Evolutionary conservation across 92 coral and sea anemone genomes (phyloP).

Genomic region (Palythoa grandiflora): DNA sequence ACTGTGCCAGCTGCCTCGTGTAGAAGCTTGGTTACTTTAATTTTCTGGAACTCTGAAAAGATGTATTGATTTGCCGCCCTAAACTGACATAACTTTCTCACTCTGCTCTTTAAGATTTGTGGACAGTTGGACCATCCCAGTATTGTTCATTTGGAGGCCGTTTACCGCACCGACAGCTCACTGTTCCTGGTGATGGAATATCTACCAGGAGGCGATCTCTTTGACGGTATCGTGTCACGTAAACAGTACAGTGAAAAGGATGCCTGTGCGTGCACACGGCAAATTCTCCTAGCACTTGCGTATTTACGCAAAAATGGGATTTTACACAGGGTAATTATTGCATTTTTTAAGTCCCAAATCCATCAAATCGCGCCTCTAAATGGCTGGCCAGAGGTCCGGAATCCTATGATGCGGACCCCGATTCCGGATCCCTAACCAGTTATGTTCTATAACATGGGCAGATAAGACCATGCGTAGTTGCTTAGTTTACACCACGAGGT

Average conservation of each 20-base stretch:
- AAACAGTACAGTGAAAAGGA: slow-evolving; percentile 92
- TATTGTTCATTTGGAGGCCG: slow-evolving; percentile 84
- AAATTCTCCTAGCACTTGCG: slow-evolving; percentile 80
- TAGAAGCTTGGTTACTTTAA: too few species aligned
- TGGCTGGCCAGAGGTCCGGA: too few species aligned
- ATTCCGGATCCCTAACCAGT: too few species aligned
- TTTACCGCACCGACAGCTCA: slow-evolving; percentile 71
- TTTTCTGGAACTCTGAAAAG: too few species aligned
- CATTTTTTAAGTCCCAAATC: neutral
- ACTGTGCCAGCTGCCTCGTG: too few species aligned
- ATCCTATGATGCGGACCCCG: too few species aligned
- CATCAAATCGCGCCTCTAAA: too few species aligned
- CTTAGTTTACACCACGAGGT: too few species aligned
- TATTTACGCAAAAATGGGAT: slow-evolving; percentile 76
- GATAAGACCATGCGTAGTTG: too few species aligned
- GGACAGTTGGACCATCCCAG: slow-evolving; percentile 76
- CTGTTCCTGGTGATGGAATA: slow-evolving; percentile 89
- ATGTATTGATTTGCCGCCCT: neutral
- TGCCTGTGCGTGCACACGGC: slow-evolving; percentile 89
- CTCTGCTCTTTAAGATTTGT: slow-evolving; percentile 60
- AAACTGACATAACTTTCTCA: neutral
- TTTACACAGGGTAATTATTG: slow-evolving; percentile 82
- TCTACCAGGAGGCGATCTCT: slow-evolving; percentile 96
- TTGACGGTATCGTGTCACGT: slow-evolving; percentile 93
- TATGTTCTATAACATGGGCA: too few species aligned